Evolutionary conservation across 2,797 vertebrate genomes (phyloP).

Genomic region (Orestias chungarensis): DNA sequence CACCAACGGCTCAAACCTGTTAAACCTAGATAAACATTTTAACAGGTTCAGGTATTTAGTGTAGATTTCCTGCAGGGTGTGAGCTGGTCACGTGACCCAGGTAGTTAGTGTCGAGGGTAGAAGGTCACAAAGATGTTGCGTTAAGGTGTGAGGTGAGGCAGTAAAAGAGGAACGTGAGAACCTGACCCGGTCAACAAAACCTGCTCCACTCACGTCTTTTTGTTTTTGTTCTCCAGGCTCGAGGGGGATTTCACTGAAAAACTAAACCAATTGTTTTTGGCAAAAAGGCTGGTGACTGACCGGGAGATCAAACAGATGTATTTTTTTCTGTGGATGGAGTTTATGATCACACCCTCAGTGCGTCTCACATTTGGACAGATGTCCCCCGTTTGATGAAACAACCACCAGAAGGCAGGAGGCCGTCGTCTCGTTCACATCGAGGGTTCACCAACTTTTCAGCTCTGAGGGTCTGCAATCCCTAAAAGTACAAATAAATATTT

Average conservation of each 20-base stretch:
- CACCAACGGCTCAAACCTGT: background rate
- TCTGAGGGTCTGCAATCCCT: too few species aligned
- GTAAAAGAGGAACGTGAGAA: constrained; percentile 7
- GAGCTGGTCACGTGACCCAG: background rate
- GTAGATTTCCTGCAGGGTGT: background rate
- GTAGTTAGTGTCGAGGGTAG: background rate
- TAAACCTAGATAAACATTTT: background rate
- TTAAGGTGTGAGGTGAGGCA: background rate
- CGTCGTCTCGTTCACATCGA: too few species aligned
- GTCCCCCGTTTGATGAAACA: too few species aligned
- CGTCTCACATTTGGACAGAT: too few species aligned
- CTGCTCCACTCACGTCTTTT: background rate
- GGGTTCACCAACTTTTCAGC: too few species aligned
- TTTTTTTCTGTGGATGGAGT: background rate
- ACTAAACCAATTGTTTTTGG: too few species aligned
- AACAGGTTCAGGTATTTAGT: background rate
- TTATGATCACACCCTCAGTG: too few species aligned
- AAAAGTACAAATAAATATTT: too few species aligned
- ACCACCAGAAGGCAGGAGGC: too few species aligned
- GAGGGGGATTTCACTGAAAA: too few species aligned
- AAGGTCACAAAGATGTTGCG: background rate
- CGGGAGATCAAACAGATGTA: background rate
- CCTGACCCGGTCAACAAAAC: background rate
- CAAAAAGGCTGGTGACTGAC: background rate
- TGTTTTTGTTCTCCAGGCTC: background rate